Evolutionary conservation across 2,888 invertebrate genomes (phyloP).

Genomic region (Heterodera filipjevi): DNA sequence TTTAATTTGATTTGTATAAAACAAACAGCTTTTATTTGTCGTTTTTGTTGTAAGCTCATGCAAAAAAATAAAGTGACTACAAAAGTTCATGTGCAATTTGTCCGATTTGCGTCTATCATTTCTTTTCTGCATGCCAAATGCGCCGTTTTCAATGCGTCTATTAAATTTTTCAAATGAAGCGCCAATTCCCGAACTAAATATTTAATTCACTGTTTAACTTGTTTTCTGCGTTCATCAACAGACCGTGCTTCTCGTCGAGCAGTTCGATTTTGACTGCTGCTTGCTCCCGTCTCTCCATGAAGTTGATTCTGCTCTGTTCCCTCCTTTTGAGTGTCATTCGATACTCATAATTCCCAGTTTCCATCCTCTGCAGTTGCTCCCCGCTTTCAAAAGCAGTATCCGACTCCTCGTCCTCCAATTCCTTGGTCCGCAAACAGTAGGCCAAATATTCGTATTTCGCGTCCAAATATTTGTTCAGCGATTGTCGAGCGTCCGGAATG

Average conservation of each 20-base stretch:
- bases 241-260: conserved; percentile 91
- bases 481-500: conserved; percentile 94
- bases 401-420: conserved; percentile 89
- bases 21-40: background rate
- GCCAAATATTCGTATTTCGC: conserved; percentile 98
- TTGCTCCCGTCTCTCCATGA: conserved; percentile 77
- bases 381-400: conserved; percentile 47
- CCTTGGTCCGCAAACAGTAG: conserved; percentile 97
- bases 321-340: conserved; percentile 90
- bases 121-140: conserved; percentile 15
- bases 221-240: no score
- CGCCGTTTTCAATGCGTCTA: conserved; percentile 69
- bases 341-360: conserved; percentile 99
- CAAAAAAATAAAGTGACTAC: background rate
- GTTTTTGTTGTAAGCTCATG: background rate
- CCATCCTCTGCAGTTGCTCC: conserved; percentile 90
- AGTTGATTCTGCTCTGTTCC: conserved; percentile 84
- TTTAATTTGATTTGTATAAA: background rate
- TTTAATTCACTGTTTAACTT: background rate
- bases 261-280: conserved; percentile 93
- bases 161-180: conserved; percentile 75
- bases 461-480: conserved; percentile 96
- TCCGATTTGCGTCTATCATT: background rate
- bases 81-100: no score
- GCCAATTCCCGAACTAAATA: conserved; percentile 83